Evolutionary conservation across 2,797 vertebrate species (phyloP).

Genomic region (Florisuga fusca): DNA sequence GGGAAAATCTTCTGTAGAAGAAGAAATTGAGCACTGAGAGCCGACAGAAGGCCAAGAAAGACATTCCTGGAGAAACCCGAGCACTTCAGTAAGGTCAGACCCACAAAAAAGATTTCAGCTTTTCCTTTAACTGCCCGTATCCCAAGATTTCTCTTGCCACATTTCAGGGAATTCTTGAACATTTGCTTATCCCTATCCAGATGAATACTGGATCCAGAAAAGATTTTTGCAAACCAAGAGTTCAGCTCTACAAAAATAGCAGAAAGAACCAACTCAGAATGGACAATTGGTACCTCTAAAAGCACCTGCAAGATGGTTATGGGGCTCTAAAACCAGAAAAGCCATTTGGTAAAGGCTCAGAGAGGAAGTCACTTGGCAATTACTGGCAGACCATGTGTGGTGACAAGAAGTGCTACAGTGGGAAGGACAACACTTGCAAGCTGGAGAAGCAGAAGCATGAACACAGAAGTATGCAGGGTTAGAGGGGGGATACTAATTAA

Average conservation of each 20-base stretch:
- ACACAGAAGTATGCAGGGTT: background rate
- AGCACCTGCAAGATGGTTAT: background rate
- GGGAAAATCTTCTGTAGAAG: background rate
- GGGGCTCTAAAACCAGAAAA: background rate
- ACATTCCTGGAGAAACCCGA: background rate
- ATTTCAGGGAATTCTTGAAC: background rate
- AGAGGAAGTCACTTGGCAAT: background rate
- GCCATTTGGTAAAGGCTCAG: background rate
- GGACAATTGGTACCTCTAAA: background rate
- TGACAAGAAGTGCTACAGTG: background rate
- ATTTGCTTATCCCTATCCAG: background rate
- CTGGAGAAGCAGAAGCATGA: background rate
- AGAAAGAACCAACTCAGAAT: background rate
- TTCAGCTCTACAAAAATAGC: background rate
- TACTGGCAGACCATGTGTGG: background rate
- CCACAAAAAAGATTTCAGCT: background rate
- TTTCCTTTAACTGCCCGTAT: background rate
- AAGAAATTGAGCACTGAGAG: background rate
- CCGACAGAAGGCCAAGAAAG: background rate
- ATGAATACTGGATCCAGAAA: background rate
- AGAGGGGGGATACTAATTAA: background rate
- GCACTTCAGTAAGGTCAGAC: background rate
- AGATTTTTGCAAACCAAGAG: background rate
- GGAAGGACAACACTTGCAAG: background rate
- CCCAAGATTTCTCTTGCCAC: background rate